phyloP scores from a whole-genome alignment of 2,888 invertebrate genomes.

The Monoplex corrugatus region DNA sequence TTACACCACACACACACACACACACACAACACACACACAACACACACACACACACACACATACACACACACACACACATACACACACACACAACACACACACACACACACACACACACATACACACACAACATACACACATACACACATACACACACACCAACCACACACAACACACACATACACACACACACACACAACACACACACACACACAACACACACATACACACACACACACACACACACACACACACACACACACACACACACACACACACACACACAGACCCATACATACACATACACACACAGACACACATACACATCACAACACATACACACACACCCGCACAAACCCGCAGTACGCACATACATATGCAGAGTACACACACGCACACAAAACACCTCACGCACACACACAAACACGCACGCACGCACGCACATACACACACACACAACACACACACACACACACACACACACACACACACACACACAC shows the following conservation, averaged over 20 bases:
- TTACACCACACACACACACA: no score
- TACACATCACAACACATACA: no score
- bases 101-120: not conserved
- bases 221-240: not conserved
- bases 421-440: no score
- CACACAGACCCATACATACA: no score
- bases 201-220: not conserved
- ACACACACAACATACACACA: not conserved
- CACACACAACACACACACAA: no score
- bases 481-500: constrained; percentile 3
- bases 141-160: not conserved
- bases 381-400: not conserved
- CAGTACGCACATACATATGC: not conserved
- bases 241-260: constrained; percentile 17
- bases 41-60: not conserved
- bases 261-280: constrained; percentile 22
- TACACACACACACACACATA: not conserved
- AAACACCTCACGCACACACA: no score
- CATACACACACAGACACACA: no score
- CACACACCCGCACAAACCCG: no score
- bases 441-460: no score
- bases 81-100: constrained; percentile 1
- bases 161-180: constrained; percentile 12
- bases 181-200: no score
- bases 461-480: no score